phyloP scores from a whole-genome alignment of 1,140 invertebrate genomes.

The Contarinia nasturtii region DNA sequence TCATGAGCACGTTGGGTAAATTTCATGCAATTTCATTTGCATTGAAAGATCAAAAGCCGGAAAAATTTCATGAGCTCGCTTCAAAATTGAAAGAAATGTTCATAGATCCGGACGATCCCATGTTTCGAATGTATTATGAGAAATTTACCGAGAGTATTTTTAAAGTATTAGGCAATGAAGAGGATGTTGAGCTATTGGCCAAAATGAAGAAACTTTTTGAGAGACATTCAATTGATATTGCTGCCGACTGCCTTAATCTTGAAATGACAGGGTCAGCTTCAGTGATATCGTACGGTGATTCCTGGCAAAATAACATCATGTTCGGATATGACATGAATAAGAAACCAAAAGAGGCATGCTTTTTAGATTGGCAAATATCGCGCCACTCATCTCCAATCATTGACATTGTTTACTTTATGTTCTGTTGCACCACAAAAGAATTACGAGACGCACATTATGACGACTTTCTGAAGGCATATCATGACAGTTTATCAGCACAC shows the following conservation, averaged over 20 bases:
- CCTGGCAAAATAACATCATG: constrained; percentile 19
- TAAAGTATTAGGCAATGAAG: not conserved
- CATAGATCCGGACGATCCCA: not conserved
- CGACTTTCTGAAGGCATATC: constrained; percentile 25
- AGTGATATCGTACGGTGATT: not conserved
- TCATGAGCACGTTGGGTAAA: constrained; percentile 18
- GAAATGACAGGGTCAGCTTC: not conserved
- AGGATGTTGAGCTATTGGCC: not conserved
- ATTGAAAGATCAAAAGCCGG: constrained; percentile 13
- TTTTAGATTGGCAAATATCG: constrained; percentile 31
- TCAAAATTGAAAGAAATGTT: constrained; percentile 5
- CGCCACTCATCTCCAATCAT: constrained; percentile 26
- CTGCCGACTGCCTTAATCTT: not conserved
- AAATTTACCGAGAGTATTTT: not conserved
- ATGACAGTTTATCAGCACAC: constrained; percentile 16
- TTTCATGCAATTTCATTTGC: constrained; percentile 24
- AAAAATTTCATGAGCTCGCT: constrained; percentile 9
- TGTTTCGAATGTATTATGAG: not conserved
- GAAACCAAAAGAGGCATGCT: constrained; percentile 9
- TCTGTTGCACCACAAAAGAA: constrained; percentile 25
- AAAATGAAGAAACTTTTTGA: not conserved
- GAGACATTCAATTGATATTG: not conserved
- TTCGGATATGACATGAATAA: constrained; percentile 12
- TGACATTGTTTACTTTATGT: constrained; percentile 33
- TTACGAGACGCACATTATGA: constrained; percentile 24